A percentile compares a stretch with the other conserved stretches of the same genome.
Evolutionary conservation across 2,113 vertebrate genomes (phyloP).

Genomic region (Ceyx melanurus): DNA sequence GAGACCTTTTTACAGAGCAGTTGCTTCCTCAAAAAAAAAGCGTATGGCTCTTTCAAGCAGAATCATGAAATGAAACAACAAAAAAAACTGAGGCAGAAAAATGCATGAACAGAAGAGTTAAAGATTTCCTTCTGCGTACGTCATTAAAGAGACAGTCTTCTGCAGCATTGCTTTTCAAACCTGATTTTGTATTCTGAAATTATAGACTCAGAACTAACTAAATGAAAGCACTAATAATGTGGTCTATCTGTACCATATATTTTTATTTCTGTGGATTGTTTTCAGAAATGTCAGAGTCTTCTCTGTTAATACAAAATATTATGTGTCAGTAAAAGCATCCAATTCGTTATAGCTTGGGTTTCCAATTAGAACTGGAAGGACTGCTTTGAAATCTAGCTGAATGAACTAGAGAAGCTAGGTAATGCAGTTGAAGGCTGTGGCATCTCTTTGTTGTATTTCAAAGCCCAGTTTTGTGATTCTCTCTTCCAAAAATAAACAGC

Average conservation of each 20-base stretch:
- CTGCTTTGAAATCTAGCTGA: not conserved
- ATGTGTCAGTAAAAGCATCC: not conserved
- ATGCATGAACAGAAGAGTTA: not conserved
- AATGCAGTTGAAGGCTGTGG: not conserved
- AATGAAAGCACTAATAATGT: conserved; percentile 2
- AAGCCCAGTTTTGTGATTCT: not conserved
- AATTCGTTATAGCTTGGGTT: not conserved
- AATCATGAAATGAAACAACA: not conserved
- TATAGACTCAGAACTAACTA: not conserved
- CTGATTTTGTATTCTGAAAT: not conserved
- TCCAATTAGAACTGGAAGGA: not conserved
- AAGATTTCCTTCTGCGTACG: not conserved
- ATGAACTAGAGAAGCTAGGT: not conserved
- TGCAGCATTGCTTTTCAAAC: not conserved
- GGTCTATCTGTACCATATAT: not conserved
- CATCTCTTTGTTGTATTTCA: not conserved
- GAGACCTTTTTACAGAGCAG: not conserved
- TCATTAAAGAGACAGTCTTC: not conserved
- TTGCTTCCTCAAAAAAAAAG: not conserved
- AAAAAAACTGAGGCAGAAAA: not conserved
- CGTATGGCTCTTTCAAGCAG: not conserved
- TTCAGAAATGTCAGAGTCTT: conserved; percentile 4
- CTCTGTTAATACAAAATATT: not conserved
- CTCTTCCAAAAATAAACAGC: not conserved
- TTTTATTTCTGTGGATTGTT: conserved; percentile 13